Conservation (phyloP, 2,888 invertebrate species). For the Thecophora atra region DNA sequence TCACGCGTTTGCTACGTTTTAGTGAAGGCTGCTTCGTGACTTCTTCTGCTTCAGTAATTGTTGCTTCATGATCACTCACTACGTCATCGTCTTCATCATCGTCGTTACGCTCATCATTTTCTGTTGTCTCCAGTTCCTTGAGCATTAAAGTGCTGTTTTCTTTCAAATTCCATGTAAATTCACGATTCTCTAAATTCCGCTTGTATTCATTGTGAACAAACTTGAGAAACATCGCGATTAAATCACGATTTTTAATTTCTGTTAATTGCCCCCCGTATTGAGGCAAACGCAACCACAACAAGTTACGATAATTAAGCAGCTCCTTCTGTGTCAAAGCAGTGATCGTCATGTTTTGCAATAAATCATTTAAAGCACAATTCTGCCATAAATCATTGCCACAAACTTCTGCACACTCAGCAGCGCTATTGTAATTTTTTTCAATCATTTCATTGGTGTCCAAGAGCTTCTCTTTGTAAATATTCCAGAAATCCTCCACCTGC, state of each 20-base stretch:
- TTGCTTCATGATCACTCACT: conserved; percentile 51
- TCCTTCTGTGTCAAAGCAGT: conserved; percentile 51
- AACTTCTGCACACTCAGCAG: not conserved
- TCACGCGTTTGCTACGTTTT: conserved; percentile 35
- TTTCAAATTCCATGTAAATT: conserved; percentile 70
- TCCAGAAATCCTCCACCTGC: conserved; percentile 76
- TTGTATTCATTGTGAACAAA: conserved; percentile 75
- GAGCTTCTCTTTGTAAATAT: conserved; percentile 72
- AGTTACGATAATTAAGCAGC: conserved; percentile 75
- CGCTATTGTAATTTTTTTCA: not conserved
- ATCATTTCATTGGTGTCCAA: conserved; percentile 65
- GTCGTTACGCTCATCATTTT: conserved; percentile 63
- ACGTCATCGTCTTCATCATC: conserved; percentile 45
- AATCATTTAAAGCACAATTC: conserved; percentile 44
- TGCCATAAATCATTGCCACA: conserved; percentile 44
- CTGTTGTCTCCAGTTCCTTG: conserved; percentile 54
- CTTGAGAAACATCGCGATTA: conserved; percentile 81
- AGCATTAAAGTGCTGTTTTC: not conserved
- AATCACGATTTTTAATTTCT: conserved; percentile 82
- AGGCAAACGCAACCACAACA: conserved; percentile 83
- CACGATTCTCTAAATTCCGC: conserved; percentile 70
- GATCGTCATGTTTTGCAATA: conserved; percentile 43
- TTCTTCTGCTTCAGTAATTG: conserved; percentile 46
- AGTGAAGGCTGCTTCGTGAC: not conserved
- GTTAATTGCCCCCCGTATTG: conserved; percentile 78